Evolutionary conservation across 1,140 invertebrate species (phyloP).

Genomic region (Lucilia cuprina): DNA sequence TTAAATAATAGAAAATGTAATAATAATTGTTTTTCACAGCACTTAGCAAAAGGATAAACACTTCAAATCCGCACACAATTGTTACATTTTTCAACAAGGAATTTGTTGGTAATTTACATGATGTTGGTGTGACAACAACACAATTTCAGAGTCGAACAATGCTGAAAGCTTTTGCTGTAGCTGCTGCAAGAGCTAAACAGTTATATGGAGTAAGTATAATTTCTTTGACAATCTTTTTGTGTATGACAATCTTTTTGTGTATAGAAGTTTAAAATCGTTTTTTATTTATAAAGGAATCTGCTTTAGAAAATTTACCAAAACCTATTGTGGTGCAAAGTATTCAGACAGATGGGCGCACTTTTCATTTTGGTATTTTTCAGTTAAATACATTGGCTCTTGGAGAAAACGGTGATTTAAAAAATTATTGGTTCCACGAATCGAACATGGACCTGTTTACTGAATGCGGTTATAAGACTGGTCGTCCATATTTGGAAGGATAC

Average conservation of each 20-base stretch:
- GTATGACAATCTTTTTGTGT: too few species aligned
- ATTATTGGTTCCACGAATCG: slow-evolving; percentile 76
- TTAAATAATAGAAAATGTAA: background rate
- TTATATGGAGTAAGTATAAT: slow-evolving; percentile 70
- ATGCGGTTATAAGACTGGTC: slow-evolving; percentile 70
- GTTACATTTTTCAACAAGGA: slow-evolving; percentile 72
- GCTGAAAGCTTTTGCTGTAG: slow-evolving; percentile 75
- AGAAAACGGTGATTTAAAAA: slow-evolving; percentile 67
- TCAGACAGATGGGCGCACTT: slow-evolving; percentile 75
- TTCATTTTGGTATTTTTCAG: slow-evolving; percentile 84
- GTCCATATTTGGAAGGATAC: slow-evolving; percentile 74
- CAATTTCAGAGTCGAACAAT: slow-evolving; percentile 74
- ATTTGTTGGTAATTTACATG: slow-evolving; percentile 72
- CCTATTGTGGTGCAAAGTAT: slow-evolving; percentile 84
- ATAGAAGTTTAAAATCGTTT: slow-evolving; percentile 25
- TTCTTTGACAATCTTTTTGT: too few species aligned
- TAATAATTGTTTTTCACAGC: slow-evolving; percentile 61
- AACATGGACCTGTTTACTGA: slow-evolving; percentile 72
- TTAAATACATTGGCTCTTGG: slow-evolving; percentile 82
- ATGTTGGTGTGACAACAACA: slow-evolving; percentile 69
- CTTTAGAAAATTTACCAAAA: slow-evolving; percentile 70
- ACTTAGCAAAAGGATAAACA: slow-evolving; percentile 61
- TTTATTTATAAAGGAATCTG: slow-evolving; percentile 64
- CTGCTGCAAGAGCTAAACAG: slow-evolving; percentile 74
- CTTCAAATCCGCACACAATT: slow-evolving; percentile 75